Evolutionary conservation across 1,140 invertebrate species (phyloP).

Genomic region (Drosophila equinoxialis): DNA sequence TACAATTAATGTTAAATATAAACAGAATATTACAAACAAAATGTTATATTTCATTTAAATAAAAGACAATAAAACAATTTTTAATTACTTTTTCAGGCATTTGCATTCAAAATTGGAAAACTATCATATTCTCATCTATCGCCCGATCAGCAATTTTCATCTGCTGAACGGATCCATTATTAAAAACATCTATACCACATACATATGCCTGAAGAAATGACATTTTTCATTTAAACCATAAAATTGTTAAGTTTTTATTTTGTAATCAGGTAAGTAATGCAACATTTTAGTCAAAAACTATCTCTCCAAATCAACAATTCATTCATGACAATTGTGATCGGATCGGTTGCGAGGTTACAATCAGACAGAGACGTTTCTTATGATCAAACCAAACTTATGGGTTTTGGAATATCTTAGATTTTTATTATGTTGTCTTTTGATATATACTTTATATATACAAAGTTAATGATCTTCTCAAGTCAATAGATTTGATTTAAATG

Average conservation of each 20-base stretch:
- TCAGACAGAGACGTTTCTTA: neutral
- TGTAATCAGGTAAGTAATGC: conserved; percentile 1
- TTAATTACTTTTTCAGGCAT: conserved; percentile 10
- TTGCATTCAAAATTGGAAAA: neutral
- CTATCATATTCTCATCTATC: conserved; percentile 2
- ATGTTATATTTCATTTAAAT: neutral
- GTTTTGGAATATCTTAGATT: neutral
- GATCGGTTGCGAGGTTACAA: neutral
- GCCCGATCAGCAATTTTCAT: conserved; percentile 1
- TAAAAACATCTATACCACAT: neutral
- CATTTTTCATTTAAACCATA: neutral
- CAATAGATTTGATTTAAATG: neutral
- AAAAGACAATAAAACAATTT: neutral
- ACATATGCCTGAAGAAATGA: neutral
- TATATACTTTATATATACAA: conserved; percentile 1
- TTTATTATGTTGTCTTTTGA: conserved; percentile 7
- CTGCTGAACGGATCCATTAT: neutral
- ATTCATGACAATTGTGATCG: neutral
- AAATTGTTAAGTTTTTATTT: neutral
- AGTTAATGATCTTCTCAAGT: neutral
- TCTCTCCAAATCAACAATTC: neutral
- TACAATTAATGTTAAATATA: neutral
- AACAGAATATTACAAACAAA: neutral
- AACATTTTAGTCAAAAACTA: neutral
- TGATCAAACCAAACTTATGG: neutral